Base-by-base conservation (phyloP, 2,797 vertebrate genomes). In the Melanotaenia nigrans region DNA sequence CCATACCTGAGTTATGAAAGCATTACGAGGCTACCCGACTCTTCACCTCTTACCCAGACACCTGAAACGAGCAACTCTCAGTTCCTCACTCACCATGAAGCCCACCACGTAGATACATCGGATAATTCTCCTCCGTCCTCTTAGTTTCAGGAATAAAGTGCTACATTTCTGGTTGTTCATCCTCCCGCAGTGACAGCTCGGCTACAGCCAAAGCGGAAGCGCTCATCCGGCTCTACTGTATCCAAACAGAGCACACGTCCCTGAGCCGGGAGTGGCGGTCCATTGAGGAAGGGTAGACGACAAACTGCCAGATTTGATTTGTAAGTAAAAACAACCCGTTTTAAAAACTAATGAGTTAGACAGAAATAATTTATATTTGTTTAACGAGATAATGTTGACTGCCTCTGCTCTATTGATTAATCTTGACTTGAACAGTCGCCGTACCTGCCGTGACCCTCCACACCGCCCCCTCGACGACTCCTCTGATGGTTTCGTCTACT, bases 71-170 rank as follows among this genome's bases (percentile, higher is more conserved):
- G 6, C 30, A 57, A 1, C 14, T 35, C 10, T 63, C 57, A 9
- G 18, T 16, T 6, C 35, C 33, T 67, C 42, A 94, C 95, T 95
- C 87, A 95, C 95, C 95, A 95, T 94, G 71, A 95, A 95, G 61
- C 95, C 94, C 71, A 95, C 94, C 70, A 94, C 87, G 49, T 95
- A 95, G 73, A 95, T 91, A 24, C 94, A 95, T 38, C 73, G 84
- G 79, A 94, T 92, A 33, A 94, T 94, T 55, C 87, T 83, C 36
- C 56, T 79, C 65, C 85, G 81, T 77, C 85, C 81, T 58, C 56
- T 75, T 24, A 85, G 66, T 81, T 74, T 90, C 58, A 85, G 80
- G 57, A 77, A 61, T 82, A 84, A 78, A 82, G 82, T 51, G 68
- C 87, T 90, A 88, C 92, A 94, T 92, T 60, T 90, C 6, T 86